A percentile compares a stretch with the other conserved stretches of the same genome.
Evolutionary conservation across 2,797 vertebrate genomes (phyloP).

Genomic region (Capromys pilorides): DNA sequence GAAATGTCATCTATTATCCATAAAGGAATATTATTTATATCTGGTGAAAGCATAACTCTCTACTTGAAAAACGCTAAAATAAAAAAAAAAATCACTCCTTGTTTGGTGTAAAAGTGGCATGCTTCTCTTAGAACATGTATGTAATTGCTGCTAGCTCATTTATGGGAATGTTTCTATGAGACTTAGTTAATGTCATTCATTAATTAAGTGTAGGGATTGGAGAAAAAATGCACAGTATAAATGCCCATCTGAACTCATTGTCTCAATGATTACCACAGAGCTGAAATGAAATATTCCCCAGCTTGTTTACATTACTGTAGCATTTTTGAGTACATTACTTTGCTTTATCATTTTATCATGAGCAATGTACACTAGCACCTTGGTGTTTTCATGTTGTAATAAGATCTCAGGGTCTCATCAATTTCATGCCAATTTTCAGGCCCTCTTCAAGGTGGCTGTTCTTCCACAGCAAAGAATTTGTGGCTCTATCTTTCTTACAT

Average conservation of each 20-base stretch:
- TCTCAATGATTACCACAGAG: neutral
- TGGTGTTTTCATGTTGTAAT: neutral
- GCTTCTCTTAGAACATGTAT: neutral
- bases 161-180: neutral
- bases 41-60: neutral
- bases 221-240: neutral
- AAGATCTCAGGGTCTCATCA: neutral
- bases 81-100: neutral
- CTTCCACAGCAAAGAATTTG: neutral
- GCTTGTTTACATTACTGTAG: neutral
- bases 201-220: neutral
- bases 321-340: neutral
- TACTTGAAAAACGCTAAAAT: neutral
- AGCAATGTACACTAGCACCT: neutral
- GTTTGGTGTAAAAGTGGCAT: neutral
- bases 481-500: neutral
- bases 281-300: neutral
- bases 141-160: neutral
- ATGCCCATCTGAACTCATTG: neutral
- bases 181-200: neutral
- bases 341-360: neutral
- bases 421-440: neutral
- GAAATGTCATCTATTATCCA: neutral
- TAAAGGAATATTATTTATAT: neutral
- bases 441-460: neutral